Percentiles rank a stretch among this genome's conserved stretches.
These are phyloP conservation scores for Drosophila nr. medialis DNA, from an alignment of 2,888 invertebrate species.

Conservation along the genomic window DNA sequence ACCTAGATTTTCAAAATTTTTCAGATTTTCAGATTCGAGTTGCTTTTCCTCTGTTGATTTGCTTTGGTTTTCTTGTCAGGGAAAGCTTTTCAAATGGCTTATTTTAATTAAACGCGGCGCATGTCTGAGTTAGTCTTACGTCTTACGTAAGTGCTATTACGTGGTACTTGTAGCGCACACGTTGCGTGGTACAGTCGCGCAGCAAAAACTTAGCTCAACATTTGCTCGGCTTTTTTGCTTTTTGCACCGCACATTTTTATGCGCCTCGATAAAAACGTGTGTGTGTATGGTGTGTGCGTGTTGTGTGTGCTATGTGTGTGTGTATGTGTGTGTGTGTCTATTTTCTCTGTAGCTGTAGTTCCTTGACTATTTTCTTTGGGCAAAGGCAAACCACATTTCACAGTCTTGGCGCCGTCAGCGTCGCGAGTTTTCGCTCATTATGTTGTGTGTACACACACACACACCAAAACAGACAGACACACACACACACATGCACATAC, in stretches of 20 bases:
- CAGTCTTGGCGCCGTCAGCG: conserved; percentile 33
- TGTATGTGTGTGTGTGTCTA: background rate
- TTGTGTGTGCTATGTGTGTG: background rate
- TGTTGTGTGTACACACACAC: conserved; percentile 3
- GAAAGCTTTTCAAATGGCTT: too few relatives aligned
- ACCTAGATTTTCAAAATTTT: too few relatives aligned
- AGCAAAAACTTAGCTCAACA: conserved; percentile 29
- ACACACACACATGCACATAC: too few relatives aligned
- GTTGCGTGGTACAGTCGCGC: conserved; percentile 48
- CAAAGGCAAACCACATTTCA: conserved; percentile 38
- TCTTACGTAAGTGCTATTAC: background rate
- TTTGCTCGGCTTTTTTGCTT: conserved; percentile 9
- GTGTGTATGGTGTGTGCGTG: background rate
- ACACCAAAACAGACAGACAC: background rate
- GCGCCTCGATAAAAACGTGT: conserved; percentile 37
- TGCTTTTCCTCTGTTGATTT: background rate
- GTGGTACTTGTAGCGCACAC: background rate
- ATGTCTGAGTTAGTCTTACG: background rate
- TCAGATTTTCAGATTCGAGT: too few relatives aligned
- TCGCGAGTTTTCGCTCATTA: conserved; percentile 63
- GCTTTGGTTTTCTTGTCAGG: conserved; percentile 17
- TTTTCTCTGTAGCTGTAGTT: conserved; percentile 18
- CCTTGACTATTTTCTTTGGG: conserved; percentile 33
- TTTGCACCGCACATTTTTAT: background rate
- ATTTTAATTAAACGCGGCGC: conserved; percentile 11